phyloP scores from a whole-genome alignment of 2,888 invertebrate species.

The Punctoribates punctum region DNA sequence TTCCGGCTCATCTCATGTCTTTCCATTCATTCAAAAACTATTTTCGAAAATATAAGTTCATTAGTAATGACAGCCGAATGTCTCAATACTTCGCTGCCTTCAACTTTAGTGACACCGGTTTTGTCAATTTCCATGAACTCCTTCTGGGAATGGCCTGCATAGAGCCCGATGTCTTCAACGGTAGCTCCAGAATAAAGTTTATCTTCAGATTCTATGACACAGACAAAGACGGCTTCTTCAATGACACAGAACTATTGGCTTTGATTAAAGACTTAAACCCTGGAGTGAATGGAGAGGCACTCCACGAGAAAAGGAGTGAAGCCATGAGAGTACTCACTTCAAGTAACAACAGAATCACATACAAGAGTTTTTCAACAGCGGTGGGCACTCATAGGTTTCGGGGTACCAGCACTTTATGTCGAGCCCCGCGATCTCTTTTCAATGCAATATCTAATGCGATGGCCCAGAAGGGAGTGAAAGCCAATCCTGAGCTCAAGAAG shows the following conservation, averaged over 20 bases:
- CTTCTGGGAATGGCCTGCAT: slow-evolving; percentile 61
- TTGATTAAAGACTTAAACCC: slow-evolving; percentile 28
- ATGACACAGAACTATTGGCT: neutral
- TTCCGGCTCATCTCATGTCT: slow-evolving; percentile 38
- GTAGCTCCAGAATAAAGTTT: slow-evolving; percentile 66
- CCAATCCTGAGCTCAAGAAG: neutral
- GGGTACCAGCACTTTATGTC: slow-evolving; percentile 65
- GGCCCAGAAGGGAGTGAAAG: neutral
- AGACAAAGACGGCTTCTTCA: slow-evolving; percentile 50
- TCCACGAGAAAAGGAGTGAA: slow-evolving; percentile 2
- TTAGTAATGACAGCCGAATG: slow-evolving; percentile 18
- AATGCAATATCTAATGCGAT: slow-evolving; percentile 18
- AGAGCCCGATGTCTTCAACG: slow-evolving; percentile 57
- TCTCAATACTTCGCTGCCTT: slow-evolving; percentile 40
- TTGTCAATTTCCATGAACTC: slow-evolving; percentile 55
- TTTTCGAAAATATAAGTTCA: slow-evolving; percentile 32
- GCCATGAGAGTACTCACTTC: neutral
- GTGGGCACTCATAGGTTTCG: slow-evolving; percentile 65
- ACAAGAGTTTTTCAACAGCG: neutral
- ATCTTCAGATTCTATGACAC: slow-evolving; percentile 62
- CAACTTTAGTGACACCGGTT: slow-evolving; percentile 20
- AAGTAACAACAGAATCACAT: neutral
- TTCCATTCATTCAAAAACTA: slow-evolving; percentile 42
- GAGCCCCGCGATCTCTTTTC: slow-evolving; percentile 58
- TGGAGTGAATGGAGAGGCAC: neutral